These are phyloP conservation scores for Orycteropus afer DNA, from an alignment of 2,113 vertebrate genomes.

Conservation along the genomic window DNA sequence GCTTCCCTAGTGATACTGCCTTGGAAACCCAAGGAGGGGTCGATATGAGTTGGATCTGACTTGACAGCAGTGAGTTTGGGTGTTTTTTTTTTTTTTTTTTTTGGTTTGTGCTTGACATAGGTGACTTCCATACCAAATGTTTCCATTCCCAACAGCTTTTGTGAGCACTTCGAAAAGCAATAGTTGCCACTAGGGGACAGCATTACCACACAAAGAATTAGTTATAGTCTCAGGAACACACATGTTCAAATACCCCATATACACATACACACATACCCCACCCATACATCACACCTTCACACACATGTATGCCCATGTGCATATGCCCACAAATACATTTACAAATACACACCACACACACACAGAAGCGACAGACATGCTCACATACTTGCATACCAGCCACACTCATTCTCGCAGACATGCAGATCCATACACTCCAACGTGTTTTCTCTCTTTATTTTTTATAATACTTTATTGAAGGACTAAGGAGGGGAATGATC, in stretches of 20 bases:
- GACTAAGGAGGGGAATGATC: background rate
- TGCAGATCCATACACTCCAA: background rate
- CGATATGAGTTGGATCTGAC: too few relatives aligned
- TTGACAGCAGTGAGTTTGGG: too few relatives aligned
- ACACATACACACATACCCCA: background rate
- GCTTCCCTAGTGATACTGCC: too few relatives aligned
- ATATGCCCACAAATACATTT: background rate
- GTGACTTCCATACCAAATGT: background rate
- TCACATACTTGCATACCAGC: background rate
- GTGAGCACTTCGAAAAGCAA: background rate
- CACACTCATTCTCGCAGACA: background rate
- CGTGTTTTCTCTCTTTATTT: background rate
- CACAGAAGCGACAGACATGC: background rate
- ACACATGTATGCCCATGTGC: background rate
- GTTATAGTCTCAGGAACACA: background rate
- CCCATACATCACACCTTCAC: too few relatives aligned
- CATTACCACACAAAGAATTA: slow-evolving; percentile 41
- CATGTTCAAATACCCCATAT: background rate
- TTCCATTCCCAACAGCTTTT: background rate
- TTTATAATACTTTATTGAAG: background rate
- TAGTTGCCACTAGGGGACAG: slow-evolving; percentile 58
- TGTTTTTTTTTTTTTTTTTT: too few relatives aligned
- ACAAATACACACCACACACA: background rate
- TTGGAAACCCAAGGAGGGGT: too few relatives aligned
- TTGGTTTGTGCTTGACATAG: background rate